These are phyloP conservation scores for Catonia carolina DNA, from an alignment of 2,888 invertebrate genomes.

Conservation along the genomic window DNA sequence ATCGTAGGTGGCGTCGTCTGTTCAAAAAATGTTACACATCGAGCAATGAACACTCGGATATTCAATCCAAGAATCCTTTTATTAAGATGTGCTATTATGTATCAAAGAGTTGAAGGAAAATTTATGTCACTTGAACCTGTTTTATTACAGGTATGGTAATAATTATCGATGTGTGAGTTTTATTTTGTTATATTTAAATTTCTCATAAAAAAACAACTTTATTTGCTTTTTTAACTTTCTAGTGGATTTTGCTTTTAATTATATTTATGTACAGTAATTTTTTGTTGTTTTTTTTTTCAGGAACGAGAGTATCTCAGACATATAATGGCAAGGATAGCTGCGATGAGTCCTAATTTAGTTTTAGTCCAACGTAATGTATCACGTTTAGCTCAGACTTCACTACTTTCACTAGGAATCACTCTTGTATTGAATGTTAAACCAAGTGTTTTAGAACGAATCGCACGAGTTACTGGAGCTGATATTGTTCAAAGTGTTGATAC, in stretches of 20 bases:
- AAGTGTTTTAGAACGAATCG: conserved; percentile 68
- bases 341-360: conserved; percentile 78
- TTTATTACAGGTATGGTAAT: conserved; percentile 65
- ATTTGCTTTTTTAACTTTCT: conserved; percentile 2
- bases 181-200: not conserved
- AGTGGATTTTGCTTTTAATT: conserved; percentile 2
- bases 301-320: conserved; percentile 81
- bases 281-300: conserved; percentile 41
- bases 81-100: conserved; percentile 84
- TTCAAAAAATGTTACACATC: conserved; percentile 90
- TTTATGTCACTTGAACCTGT: conserved; percentile 91
- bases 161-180: not conserved
- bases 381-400: conserved; percentile 75
- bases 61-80: conserved; percentile 78
- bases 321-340: conserved; percentile 76
- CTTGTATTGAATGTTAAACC: conserved; percentile 79
- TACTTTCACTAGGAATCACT: conserved; percentile 73
- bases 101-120: conserved; percentile 89
- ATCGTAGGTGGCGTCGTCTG: conserved; percentile 87
- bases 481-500: conserved; percentile 83
- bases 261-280: too few relatives aligned
- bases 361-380: conserved; percentile 65
- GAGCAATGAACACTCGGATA: conserved; percentile 73
- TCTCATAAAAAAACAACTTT: not conserved
- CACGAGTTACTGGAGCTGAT: conserved; percentile 75